Evolutionary conservation across 64 coral and sea anemone species (phyloP).

Genomic region (Stichodactyla helianthus): DNA sequence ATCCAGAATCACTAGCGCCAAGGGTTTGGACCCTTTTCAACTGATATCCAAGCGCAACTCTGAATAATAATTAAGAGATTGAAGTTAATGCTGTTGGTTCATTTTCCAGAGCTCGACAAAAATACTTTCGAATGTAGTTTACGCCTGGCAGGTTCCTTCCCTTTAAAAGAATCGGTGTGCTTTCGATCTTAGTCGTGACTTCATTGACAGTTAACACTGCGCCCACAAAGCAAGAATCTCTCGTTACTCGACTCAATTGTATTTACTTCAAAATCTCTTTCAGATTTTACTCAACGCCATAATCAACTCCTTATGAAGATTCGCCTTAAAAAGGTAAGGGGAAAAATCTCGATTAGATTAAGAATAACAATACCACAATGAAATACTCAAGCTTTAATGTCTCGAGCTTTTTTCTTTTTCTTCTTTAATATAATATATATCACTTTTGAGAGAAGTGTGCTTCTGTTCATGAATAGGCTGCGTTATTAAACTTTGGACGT

Average conservation of each 20-base stretch:
- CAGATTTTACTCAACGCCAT: not conserved
- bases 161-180: not conserved
- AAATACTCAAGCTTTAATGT: no score
- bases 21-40: not conserved
- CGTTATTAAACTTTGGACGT: no score
- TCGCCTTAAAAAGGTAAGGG: not conserved
- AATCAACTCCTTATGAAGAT: not conserved
- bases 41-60: no score
- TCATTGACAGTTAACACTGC: not conserved
- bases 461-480: no score
- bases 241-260: not conserved
- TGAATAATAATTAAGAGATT: not conserved
- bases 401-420: no score
- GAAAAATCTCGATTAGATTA: no score
- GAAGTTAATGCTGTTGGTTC: not conserved
- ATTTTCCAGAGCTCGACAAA: not conserved
- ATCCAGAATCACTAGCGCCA: not conserved
- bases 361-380: no score
- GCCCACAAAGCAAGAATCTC: not conserved
- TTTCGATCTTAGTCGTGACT: no score
- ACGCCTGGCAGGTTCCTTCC: not conserved
- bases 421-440: no score
- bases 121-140: not conserved
- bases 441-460: no score
- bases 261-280: not conserved